These are phyloP conservation scores for Theristicus caerulescens DNA, from an alignment of 2,113 vertebrate species.

Conservation along the genomic window DNA sequence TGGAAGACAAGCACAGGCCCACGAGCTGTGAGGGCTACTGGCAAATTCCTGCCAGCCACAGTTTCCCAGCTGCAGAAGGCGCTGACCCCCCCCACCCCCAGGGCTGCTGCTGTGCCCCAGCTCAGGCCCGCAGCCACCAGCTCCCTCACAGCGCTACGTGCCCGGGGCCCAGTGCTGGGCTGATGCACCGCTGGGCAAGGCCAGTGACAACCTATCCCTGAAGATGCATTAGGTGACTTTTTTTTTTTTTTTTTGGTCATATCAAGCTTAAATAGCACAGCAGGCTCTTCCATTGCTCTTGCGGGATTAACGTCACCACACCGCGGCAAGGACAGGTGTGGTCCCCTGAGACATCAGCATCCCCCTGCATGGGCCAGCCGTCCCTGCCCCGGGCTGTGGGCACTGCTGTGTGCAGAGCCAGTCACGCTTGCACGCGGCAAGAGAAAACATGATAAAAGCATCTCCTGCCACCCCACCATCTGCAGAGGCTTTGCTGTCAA, in stretches of 20 bases:
- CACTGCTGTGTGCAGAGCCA: neutral
- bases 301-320: neutral
- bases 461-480: neutral
- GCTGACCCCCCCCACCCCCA: fast-evolving
- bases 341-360: neutral
- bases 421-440: neutral
- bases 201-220: neutral
- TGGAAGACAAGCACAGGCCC: constrained; percentile 57
- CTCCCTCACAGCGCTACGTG: neutral
- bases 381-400: neutral
- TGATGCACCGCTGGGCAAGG: neutral
- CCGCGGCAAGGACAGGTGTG: neutral
- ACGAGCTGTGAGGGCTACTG: fast-evolving
- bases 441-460: neutral
- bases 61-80: neutral
- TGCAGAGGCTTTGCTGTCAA: neutral
- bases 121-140: neutral
- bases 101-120: neutral
- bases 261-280: neutral
- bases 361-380: neutral
- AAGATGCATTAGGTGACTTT: neutral
- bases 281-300: neutral
- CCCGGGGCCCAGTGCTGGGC: neutral
- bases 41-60: neutral
- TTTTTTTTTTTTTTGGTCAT: neutral